A percentile compares a stretch with the other conserved stretches of the same genome.
These are phyloP conservation scores for Lycocerus yunnanus DNA, from an alignment of 2,888 invertebrate species.

Conservation along the genomic window DNA sequence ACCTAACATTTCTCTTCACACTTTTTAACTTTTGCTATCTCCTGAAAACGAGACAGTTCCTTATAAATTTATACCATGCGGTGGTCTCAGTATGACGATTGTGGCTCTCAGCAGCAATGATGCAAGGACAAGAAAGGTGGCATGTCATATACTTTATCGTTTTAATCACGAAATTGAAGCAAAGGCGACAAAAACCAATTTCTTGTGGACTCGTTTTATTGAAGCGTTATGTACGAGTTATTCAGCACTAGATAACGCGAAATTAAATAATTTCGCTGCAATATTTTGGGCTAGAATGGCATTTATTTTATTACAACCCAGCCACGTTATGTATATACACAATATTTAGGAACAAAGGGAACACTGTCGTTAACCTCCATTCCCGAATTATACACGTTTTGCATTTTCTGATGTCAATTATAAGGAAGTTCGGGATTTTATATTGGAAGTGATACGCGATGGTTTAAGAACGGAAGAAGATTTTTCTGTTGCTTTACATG, in stretches of 20 bases:
- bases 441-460: constrained; percentile 74
- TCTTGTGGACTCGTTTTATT: constrained; percentile 70
- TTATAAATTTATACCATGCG: constrained; percentile 70
- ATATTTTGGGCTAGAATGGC: constrained; percentile 74
- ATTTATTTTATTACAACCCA: constrained; percentile 73
- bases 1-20: constrained; percentile 81
- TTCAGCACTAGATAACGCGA: constrained; percentile 46
- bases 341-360: constrained; percentile 66
- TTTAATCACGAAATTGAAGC: constrained; percentile 77
- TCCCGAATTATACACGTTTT: constrained; percentile 90
- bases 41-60: constrained; percentile 76
- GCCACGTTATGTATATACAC: constrained; percentile 71
- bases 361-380: constrained; percentile 75
- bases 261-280: constrained; percentile 57
- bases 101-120: constrained; percentile 73
- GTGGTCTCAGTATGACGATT: constrained; percentile 72
- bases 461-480: constrained; percentile 79
- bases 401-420: constrained; percentile 74
- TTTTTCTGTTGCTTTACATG: constrained; percentile 72
- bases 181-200: constrained; percentile 64
- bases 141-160: constrained; percentile 74
- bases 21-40: constrained; percentile 74
- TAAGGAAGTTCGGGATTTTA: constrained; percentile 74
- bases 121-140: constrained; percentile 68
- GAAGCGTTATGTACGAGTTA: constrained; percentile 70